Conservation (phyloP, 2,888 invertebrate genomes). For the Pyrochroa serraticornis region DNA sequence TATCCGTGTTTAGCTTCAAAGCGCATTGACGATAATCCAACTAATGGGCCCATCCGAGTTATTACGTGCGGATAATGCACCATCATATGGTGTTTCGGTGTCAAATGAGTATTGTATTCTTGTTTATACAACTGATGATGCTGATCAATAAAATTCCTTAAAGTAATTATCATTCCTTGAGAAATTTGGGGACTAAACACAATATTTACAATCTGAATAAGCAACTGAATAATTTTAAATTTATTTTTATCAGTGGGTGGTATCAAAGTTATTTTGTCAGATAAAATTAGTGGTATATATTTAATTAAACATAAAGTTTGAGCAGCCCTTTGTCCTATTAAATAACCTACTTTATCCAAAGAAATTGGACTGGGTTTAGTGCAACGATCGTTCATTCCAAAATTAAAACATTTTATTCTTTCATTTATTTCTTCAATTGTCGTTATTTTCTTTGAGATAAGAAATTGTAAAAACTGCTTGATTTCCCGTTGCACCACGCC, state of each 20-base stretch:
- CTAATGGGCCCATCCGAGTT: neutral
- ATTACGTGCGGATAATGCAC: neutral
- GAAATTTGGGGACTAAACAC: too few relatives aligned
- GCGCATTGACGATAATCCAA: neutral
- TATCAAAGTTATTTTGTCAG: too few relatives aligned
- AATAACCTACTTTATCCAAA: constrained; percentile 15
- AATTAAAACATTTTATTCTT: too few relatives aligned
- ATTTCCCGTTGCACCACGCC: constrained; percentile 34
- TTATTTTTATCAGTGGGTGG: too few relatives aligned
- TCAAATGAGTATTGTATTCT: neutral
- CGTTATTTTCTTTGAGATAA: too few relatives aligned
- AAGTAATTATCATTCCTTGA: too few relatives aligned
- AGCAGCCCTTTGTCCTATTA: constrained; percentile 27
- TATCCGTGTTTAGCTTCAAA: too few relatives aligned
- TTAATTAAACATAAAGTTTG: constrained; percentile 29
- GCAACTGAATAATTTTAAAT: too few relatives aligned
- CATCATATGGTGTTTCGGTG: neutral
- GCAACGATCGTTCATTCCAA: constrained; percentile 19
- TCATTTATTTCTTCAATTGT: too few relatives aligned
- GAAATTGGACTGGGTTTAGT: constrained; percentile 20
- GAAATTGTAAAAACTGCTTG: constrained; percentile 20
- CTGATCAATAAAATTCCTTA: neutral
- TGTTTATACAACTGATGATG: neutral
- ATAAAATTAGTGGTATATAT: constrained; percentile 16
- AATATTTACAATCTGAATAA: too few relatives aligned